These are phyloP conservation scores for Drosophila fungiperda DNA, from an alignment of 2,888 invertebrate species.

Conservation along the genomic window DNA sequence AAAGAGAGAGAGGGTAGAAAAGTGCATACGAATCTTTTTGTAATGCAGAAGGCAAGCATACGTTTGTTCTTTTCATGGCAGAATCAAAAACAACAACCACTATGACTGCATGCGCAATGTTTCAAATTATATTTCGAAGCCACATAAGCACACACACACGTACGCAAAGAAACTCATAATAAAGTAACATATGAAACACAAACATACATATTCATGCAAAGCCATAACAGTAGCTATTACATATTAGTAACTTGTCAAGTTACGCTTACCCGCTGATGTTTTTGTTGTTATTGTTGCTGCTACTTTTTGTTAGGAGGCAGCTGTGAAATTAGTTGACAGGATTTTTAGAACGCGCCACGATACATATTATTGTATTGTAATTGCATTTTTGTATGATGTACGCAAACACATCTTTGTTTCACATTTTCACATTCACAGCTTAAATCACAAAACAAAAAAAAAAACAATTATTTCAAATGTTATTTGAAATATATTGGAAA, in stretches of 20 bases:
- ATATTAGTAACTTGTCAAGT: slow-evolving; percentile 57
- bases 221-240: slow-evolving; percentile 39
- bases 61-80: slow-evolving; percentile 65
- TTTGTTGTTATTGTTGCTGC: slow-evolving; percentile 16
- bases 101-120: slow-evolving; percentile 41
- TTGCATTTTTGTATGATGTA: slow-evolving; percentile 45
- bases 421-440: slow-evolving; percentile 36
- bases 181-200: neutral
- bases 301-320: slow-evolving; percentile 27
- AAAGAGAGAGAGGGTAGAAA: slow-evolving; percentile 45
- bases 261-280: slow-evolving; percentile 51
- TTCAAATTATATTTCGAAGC: slow-evolving; percentile 61
- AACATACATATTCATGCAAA: slow-evolving; percentile 4
- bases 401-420: slow-evolving; percentile 19
- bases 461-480: slow-evolving; percentile 21
- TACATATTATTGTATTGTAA: slow-evolving; percentile 19
- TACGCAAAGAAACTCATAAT: neutral
- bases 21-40: slow-evolving; percentile 38
- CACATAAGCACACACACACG: slow-evolving; percentile 50
- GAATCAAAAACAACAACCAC: slow-evolving; percentile 20
- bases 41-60: slow-evolving; percentile 63
- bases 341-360: slow-evolving; percentile 25
- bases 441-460: slow-evolving; percentile 25
- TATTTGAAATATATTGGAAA: slow-evolving; percentile 38
- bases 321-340: slow-evolving; percentile 25